Percentiles rank a stretch among this genome's conserved stretches.
Conservation (phyloP, 2,797 vertebrate genomes). For the Cyclopterus lumpus region DNA sequence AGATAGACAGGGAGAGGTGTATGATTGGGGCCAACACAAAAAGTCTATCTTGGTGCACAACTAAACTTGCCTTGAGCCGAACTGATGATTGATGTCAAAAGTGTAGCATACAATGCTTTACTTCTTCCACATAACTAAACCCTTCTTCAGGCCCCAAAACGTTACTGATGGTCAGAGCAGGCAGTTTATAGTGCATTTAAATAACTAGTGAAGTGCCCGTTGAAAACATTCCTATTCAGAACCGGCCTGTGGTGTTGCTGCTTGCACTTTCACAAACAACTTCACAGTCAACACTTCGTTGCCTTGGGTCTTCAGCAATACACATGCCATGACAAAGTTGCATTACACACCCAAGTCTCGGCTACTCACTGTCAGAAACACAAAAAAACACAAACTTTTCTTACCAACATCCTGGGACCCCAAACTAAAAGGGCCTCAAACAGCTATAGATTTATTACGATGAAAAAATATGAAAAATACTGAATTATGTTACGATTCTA, state of each 20-base stretch:
- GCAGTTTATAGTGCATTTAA: neutral
- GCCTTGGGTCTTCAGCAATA: neutral
- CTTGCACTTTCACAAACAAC: neutral
- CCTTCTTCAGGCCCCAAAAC: neutral
- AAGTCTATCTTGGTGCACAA: neutral
- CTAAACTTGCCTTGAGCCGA: neutral
- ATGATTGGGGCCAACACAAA: conserved; percentile 3
- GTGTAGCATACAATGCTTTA: conserved; percentile 3
- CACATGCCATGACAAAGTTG: neutral
- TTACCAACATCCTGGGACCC: no score
- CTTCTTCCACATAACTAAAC: neutral
- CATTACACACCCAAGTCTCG: neutral
- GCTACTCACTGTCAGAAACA: neutral
- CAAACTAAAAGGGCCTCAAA: neutral
- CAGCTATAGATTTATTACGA: neutral
- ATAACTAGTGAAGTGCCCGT: neutral
- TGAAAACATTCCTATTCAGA: neutral
- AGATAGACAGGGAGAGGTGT: neutral
- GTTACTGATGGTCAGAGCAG: neutral
- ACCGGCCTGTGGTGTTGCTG: no score
- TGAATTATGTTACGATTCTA: neutral
- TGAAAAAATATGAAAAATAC: neutral
- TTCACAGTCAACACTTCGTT: neutral
- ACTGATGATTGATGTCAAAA: conserved; percentile 10
- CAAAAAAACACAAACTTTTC: neutral